phyloP scores from a whole-genome alignment of 2,113 vertebrate genomes.

The Porphyrio hochstetteri region DNA sequence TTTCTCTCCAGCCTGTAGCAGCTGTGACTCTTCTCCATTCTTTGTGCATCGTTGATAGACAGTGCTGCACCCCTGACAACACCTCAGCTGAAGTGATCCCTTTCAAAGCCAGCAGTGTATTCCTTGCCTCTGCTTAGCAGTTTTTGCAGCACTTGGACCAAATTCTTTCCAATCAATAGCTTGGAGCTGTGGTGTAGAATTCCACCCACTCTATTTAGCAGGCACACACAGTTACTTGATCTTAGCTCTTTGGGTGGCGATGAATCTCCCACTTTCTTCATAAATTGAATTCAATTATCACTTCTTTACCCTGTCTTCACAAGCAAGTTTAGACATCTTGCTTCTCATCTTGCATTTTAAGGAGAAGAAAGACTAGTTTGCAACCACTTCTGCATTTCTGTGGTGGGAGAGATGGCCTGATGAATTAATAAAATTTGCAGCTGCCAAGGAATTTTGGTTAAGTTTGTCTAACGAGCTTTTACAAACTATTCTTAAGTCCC shows the following conservation, averaged over 20 bases:
- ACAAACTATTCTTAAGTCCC: background rate
- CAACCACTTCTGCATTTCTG: background rate
- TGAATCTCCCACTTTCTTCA: background rate
- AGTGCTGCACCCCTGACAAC: background rate
- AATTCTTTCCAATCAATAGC: background rate
- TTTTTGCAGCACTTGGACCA: background rate
- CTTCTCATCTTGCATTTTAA: constrained; percentile 10
- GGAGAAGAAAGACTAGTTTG: background rate
- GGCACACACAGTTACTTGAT: background rate
- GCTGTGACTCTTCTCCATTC: background rate
- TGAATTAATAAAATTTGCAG: background rate
- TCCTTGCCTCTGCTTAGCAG: background rate
- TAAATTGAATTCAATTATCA: background rate
- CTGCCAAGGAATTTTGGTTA: background rate
- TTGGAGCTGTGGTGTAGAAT: background rate
- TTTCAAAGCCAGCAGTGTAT: background rate
- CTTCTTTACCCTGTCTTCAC: background rate
- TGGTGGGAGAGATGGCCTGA: background rate
- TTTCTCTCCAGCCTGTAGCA: background rate
- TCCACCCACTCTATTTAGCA: background rate
- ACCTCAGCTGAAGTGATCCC: background rate
- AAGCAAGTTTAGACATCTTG: background rate
- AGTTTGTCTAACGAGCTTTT: background rate
- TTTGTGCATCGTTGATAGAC: background rate
- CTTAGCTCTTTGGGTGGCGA: background rate